Conservation (phyloP, 1,140 invertebrate species). For the Heliconius melpomene region DNA sequence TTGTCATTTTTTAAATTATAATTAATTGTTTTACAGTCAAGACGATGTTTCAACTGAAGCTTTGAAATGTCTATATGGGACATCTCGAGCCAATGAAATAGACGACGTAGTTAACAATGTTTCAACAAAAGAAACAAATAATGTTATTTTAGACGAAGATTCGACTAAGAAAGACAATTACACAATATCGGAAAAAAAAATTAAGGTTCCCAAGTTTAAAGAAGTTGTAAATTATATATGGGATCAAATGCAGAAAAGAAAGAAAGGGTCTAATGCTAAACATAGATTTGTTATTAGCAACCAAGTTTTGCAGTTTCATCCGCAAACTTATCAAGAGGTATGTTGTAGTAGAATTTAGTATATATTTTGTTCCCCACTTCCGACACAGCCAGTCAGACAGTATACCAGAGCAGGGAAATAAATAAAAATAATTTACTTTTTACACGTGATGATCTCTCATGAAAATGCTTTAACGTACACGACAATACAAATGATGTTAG, state of each 20-base stretch:
- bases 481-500: too few relatives aligned
- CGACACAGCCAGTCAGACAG: too few relatives aligned
- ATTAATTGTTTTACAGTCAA: slow-evolving; percentile 79
- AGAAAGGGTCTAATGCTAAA: slow-evolving; percentile 81
- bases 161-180: slow-evolving; percentile 58
- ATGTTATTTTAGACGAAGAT: slow-evolving; percentile 60
- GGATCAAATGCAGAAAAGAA: slow-evolving; percentile 83
- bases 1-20: neutral
- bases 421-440: too few relatives aligned
- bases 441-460: too few relatives aligned
- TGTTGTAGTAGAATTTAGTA: slow-evolving; percentile 12
- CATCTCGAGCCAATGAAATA: slow-evolving; percentile 80
- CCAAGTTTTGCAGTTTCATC: slow-evolving; percentile 85
- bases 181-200: slow-evolving; percentile 46
- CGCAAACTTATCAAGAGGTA: slow-evolving; percentile 85
- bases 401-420: too few relatives aligned
- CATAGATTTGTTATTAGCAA: slow-evolving; percentile 84
- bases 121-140: slow-evolving; percentile 59
- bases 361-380: neutral
- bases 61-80: slow-evolving; percentile 85
- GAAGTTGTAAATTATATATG: slow-evolving; percentile 84
- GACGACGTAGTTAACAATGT: slow-evolving; percentile 78
- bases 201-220: slow-evolving; percentile 82
- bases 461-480: too few relatives aligned
- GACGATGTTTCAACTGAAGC: slow-evolving; percentile 89